Percentiles rank a stretch among this genome's conserved stretches.
Conservation (phyloP, 2,888 invertebrate species). For the Heteromyza rotundicornis region DNA sequence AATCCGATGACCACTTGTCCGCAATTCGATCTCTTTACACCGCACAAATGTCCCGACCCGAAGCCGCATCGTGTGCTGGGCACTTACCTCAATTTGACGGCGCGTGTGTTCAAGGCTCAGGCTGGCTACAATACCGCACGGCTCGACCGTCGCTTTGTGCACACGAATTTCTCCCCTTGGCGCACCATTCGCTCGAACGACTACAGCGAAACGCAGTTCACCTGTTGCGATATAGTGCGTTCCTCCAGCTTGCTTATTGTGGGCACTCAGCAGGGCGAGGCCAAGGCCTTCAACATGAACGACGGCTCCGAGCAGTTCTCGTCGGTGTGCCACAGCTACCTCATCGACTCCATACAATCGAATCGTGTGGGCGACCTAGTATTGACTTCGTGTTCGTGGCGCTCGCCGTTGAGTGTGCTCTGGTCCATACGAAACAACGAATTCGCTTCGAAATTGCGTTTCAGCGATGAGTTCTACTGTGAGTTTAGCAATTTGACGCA, state of each 20-base stretch:
- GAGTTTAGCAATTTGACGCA: constrained; percentile 88
- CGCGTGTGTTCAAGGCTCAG: constrained; percentile 67
- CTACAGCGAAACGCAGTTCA: constrained; percentile 74
- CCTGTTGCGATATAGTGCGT: constrained; percentile 71
- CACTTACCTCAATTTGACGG: constrained; percentile 73
- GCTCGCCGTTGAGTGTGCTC: constrained; percentile 72
- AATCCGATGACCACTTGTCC: constrained; percentile 98
- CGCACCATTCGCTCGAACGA: constrained; percentile 70
- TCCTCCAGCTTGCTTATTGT: constrained; percentile 69
- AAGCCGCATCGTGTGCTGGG: constrained; percentile 64
- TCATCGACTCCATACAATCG: constrained; percentile 80
- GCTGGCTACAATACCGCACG: constrained; percentile 68
- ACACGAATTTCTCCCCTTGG: constrained; percentile 80
- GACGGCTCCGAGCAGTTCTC: constrained; percentile 81
- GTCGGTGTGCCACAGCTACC: constrained; percentile 84
- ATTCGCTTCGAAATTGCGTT: constrained; percentile 67
- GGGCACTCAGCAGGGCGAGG: constrained; percentile 90
- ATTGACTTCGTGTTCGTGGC: constrained; percentile 85
- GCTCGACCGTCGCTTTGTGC: constrained; percentile 81
- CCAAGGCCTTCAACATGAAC: constrained; percentile 85
- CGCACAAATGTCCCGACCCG: constrained; percentile 95
- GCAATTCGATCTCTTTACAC: constrained; percentile 92
- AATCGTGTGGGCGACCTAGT: constrained; percentile 78
- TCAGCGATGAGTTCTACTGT: constrained; percentile 86
- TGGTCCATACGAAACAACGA: constrained; percentile 60